Percentiles rank a stretch among this genome's conserved stretches.
Conservation (phyloP, 2,113 vertebrate species). For the Columba janthina region DNA sequence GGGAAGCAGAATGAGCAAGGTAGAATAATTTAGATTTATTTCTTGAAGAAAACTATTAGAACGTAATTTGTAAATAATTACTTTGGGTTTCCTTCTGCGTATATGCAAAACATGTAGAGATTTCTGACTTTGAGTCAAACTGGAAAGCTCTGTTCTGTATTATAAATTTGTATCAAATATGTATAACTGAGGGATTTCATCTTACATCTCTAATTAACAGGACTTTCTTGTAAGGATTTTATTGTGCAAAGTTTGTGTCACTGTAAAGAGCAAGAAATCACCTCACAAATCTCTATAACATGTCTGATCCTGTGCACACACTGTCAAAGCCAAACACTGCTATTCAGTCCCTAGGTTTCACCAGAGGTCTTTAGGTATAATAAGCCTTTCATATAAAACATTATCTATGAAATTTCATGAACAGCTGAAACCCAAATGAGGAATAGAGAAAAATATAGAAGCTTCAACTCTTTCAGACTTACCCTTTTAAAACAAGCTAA, state of each 20-base stretch:
- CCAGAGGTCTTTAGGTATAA: neutral
- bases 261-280: neutral
- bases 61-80: neutral
- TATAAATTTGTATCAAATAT: neutral
- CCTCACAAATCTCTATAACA: neutral
- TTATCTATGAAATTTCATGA: neutral
- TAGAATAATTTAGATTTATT: neutral
- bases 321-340: neutral
- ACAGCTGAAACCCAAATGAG: neutral
- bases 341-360: neutral
- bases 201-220: neutral
- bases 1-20: neutral
- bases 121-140: neutral
- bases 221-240: neutral
- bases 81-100: neutral
- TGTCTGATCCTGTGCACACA: neutral
- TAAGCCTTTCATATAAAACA: neutral
- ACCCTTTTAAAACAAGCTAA: slow-evolving; percentile 22
- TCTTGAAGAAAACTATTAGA: neutral
- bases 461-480: neutral
- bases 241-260: neutral
- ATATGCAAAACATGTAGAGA: neutral
- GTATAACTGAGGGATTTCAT: neutral
- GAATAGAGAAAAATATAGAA: neutral
- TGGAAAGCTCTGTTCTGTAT: neutral